Evolutionary conservation across 2,113 vertebrate species (phyloP).

Genomic region (Cyanoderma ruficeps): DNA sequence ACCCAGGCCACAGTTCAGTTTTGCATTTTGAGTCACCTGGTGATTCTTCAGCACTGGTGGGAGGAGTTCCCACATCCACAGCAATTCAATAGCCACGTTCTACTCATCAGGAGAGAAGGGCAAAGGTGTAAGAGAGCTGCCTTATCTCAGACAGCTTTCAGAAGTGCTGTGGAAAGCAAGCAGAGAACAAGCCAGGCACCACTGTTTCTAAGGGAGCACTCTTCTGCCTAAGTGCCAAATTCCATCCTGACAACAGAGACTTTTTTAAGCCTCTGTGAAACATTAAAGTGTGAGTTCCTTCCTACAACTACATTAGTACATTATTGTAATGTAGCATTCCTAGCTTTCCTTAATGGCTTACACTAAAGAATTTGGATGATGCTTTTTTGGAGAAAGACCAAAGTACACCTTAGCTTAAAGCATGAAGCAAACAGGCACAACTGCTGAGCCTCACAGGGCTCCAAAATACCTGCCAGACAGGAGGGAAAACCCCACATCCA

Average conservation of each 20-base stretch:
- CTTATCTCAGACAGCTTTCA: background rate
- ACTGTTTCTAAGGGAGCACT: background rate
- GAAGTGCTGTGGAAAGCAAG: background rate
- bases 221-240: no score
- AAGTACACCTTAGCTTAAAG: background rate
- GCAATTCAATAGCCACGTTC: background rate
- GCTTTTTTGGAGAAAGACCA: background rate
- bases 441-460: background rate
- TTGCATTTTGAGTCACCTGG: background rate
- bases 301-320: background rate
- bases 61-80: accelerated
- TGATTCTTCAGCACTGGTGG: no score
- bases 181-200: background rate
- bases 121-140: accelerated
- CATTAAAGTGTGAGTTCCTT: background rate
- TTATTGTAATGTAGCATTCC: background rate
- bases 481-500: background rate
- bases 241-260: background rate
- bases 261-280: background rate
- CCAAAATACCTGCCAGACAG: background rate
- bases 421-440: background rate
- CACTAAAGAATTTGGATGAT: background rate
- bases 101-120: background rate
- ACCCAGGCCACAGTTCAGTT: background rate
- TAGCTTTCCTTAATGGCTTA: background rate